Conservation (phyloP, 2,888 invertebrate species). For the Dendrolimus pini region DNA sequence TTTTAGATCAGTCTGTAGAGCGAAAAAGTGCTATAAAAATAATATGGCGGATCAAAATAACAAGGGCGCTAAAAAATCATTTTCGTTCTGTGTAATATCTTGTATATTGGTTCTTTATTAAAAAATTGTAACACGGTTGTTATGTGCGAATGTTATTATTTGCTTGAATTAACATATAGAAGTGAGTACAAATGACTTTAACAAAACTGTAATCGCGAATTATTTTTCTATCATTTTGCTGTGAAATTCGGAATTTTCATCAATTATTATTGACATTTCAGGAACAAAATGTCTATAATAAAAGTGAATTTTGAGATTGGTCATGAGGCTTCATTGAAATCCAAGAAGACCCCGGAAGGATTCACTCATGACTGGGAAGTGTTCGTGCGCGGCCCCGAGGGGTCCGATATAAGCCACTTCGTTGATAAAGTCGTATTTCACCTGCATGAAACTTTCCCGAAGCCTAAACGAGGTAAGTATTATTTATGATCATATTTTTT, state of each 20-base stretch:
- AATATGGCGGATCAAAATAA: conserved; percentile 75
- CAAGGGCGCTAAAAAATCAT: conserved; percentile 74
- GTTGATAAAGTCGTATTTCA: conserved; percentile 95
- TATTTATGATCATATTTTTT: background rate
- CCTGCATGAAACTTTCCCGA: conserved; percentile 94
- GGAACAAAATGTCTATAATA: conserved; percentile 55
- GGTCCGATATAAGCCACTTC: conserved; percentile 91
- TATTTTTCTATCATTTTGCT: conserved; percentile 23
- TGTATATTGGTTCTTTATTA: conserved; percentile 30
- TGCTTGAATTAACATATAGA: conserved; percentile 18
- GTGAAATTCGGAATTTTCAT: conserved; percentile 6
- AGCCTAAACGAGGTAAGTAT: conserved; percentile 89
- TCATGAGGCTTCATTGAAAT: conserved; percentile 89
- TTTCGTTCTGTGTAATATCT: conserved; percentile 41
- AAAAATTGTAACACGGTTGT: conserved; percentile 23
- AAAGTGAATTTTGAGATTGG: conserved; percentile 93
- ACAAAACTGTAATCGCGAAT: conserved; percentile 12
- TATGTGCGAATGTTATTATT: conserved; percentile 21
- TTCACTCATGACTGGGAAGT: conserved; percentile 99
- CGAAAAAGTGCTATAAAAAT: conserved; percentile 18
- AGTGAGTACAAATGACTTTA: conserved; percentile 22
- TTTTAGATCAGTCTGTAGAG: conserved; percentile 8
- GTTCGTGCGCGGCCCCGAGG: conserved; percentile 92
- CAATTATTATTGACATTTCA: conserved; percentile 18
- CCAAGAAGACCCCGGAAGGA: conserved; percentile 90